Percentiles rank a stretch among this genome's conserved stretches.
Conservation (phyloP, 2,797 vertebrate species). For the Miichthys miiuy region DNA sequence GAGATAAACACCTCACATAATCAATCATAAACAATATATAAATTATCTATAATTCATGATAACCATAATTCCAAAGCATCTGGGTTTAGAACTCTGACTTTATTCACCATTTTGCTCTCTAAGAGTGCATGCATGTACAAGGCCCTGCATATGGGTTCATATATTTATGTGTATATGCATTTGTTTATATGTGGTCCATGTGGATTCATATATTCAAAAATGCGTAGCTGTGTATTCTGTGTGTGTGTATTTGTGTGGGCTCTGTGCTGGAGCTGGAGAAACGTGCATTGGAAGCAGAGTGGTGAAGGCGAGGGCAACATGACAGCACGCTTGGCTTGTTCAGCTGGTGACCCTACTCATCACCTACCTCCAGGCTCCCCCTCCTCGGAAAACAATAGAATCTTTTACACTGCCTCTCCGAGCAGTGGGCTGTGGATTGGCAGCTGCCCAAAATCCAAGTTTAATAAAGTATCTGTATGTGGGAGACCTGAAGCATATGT, state of each 20-base stretch:
- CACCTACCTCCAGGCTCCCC: slow-evolving; percentile 69
- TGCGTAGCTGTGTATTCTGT: neutral
- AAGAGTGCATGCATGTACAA: neutral
- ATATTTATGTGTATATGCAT: neutral
- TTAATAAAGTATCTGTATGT: slow-evolving; percentile 64
- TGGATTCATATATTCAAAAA: slow-evolving; percentile 22
- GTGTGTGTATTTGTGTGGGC: neutral
- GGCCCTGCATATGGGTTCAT: neutral
- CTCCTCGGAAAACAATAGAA: slow-evolving; percentile 72
- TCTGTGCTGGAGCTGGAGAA: slow-evolving; percentile 36
- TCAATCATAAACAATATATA: neutral
- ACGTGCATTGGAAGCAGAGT: slow-evolving; percentile 63
- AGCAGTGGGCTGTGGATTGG: slow-evolving; percentile 63
- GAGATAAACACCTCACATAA: slow-evolving; percentile 12
- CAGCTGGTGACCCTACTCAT: slow-evolving; percentile 71
- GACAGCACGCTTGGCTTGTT: slow-evolving; percentile 73
- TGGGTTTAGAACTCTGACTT: neutral
- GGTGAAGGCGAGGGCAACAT: slow-evolving; percentile 61
- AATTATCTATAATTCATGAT: slow-evolving; percentile 35
- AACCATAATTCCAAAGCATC: neutral
- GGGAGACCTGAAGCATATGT: slow-evolving; percentile 36
- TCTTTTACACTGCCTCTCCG: slow-evolving; percentile 61
- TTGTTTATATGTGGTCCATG: neutral
- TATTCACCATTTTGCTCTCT: neutral
- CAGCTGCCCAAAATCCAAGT: slow-evolving; percentile 57